Evolutionary conservation across 2,888 invertebrate species (phyloP), one percentile per base, ranked within the genome.

Genomic region (Megaustenia siamemsis): DNA sequence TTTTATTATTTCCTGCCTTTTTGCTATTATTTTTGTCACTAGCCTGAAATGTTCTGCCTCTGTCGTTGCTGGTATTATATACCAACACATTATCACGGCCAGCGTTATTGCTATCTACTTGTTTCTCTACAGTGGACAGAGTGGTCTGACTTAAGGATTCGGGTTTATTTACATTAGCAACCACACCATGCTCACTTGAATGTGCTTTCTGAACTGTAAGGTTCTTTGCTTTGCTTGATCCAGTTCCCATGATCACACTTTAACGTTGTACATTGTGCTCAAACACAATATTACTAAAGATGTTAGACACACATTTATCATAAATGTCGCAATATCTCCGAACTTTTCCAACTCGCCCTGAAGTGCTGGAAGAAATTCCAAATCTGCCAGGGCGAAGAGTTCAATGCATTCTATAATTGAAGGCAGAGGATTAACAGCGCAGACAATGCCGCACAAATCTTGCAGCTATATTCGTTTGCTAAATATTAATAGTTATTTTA

Each of bases 161-260:
- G 18, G 28, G 71, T 80, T 83, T 87, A 86, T 86, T 87, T 86
- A 86, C 86, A 85, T 86, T 87, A 87, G 87, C 86, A 87, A 87
- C 87, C 79, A 79, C 56, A 18, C 69, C 53, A 2, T 10, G 40
- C 24, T 60, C 1, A 1, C 24, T 8, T 28, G 53, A n/a, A 43
- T 49, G n/a, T 32, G 24, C 53, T n/a, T 83, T 45, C 32, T 10
- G 77, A 79, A 45, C 60, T 38, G 35, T 28, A 35, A 66, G 56
- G 32, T 45, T 82, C 53, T 69, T 75, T 28, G 82, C 79, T 79
- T 86, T 88, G 71, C 86, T 88, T 0, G 87, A 81, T 35, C 86
- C 86, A 63, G 86, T 86, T 18, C 86, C 87, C 86, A 86, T 88
- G 12, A 40, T 83, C 0, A 53, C 24, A 82, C 8, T 1, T 5